Conservation (phyloP, 2,113 vertebrate species). For the Opisthocomus hoazin region DNA sequence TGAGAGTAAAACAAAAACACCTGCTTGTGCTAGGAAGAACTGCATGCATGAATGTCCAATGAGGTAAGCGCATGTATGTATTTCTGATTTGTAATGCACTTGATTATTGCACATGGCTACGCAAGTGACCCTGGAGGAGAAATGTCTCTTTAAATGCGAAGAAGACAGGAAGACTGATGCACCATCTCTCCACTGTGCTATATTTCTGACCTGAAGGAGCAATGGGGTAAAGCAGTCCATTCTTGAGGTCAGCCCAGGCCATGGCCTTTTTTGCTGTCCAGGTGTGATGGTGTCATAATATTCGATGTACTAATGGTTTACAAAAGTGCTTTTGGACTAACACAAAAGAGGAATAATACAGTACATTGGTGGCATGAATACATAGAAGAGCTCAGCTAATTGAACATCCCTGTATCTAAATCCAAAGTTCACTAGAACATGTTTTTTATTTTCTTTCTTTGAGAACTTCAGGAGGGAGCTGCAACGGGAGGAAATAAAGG, state of each 20-base stretch:
- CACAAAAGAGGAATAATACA: neutral
- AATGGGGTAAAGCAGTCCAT: neutral
- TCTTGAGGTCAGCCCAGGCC: neutral
- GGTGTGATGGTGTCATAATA: neutral
- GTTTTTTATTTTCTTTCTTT: constrained; percentile 29
- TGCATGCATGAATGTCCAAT: neutral
- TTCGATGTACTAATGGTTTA: neutral
- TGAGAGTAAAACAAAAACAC: neutral
- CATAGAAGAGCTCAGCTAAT: neutral
- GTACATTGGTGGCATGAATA: neutral
- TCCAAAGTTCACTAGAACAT: neutral
- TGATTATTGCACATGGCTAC: rapidly evolving
- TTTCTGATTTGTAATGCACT: neutral
- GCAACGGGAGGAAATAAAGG: neutral
- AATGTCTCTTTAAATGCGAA: neutral
- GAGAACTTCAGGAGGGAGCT: constrained; percentile 10
- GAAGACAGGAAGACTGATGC: neutral
- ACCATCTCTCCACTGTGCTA: neutral
- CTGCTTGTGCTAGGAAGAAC: neutral
- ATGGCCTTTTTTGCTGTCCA: neutral
- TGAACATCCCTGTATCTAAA: neutral
- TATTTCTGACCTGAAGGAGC: neutral
- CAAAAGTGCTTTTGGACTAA: neutral
- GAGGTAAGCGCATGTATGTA: neutral
- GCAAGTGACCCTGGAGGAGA: neutral